Evolutionary conservation across 2,113 vertebrate genomes (phyloP), one percentile per base, ranked within the genome.

Genomic region (Campylorhamphus procurvoides): DNA sequence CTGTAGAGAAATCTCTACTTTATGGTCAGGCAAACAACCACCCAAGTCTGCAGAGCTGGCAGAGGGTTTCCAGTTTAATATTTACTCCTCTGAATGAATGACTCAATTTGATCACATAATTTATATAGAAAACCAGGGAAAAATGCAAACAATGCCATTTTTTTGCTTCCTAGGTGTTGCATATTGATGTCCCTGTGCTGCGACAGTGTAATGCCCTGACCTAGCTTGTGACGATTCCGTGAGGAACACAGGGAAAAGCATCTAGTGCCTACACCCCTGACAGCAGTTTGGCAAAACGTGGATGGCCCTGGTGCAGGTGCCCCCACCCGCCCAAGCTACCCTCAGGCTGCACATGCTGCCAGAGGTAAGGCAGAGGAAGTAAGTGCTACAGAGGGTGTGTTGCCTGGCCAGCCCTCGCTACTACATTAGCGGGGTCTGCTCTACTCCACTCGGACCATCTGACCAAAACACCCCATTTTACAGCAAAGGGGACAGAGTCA

Each of bases 351-450:
- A 50, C 9, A 3, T 3, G 25, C 63, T 68, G 69, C 47, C 76
- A 87, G 93, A 86, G 82, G 87, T 93, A 91, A 77, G 76, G 88
- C 68, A 68, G 75, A 78, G 29, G 50, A 35, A 53, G 9, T 78
- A 94, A 94, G 87, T 76, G 83, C 93, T 91, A 46, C 7, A 4
- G 55, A 69, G 42, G 68, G 49, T 50, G 87, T 1, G 18, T 37
- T 5, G 4, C 56, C 59, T 31, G 67, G 67, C 58, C 59, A 31
- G 71, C 68, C 35, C 67, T 66, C 8, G 6, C 73, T 33, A 12
- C 49, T 71, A 55, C 56, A 47, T 86, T 60, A 20, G 9, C 4
- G 3, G 69, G 66, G 69, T 64, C 79, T 1, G 2, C 25, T 58
- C 68, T 31, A 11, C 63, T 68, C 25, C 5, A 17, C 66, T 79